phyloP scores from a whole-genome alignment of 2,113 vertebrate genomes.

The Aix galericulata region DNA sequence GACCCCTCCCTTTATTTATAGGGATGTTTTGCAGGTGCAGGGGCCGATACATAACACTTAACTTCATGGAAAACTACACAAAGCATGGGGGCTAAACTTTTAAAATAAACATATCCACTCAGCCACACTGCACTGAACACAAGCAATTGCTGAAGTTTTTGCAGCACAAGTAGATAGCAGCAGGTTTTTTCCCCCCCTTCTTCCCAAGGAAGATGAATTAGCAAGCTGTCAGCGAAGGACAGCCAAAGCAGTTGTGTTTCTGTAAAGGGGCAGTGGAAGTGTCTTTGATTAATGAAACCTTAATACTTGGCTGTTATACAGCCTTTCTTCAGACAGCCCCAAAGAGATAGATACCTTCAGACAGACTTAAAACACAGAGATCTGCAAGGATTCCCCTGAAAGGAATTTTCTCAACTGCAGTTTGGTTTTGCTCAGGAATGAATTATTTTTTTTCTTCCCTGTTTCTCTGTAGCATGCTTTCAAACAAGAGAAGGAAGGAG shows the following conservation, averaged over 20 bases:
- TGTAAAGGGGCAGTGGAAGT: conserved; percentile 95
- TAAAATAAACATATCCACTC: neutral
- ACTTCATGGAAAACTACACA: neutral
- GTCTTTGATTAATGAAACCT: conserved; percentile 96
- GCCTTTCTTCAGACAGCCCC: conserved; percentile 77
- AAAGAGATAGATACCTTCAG: conserved; percentile 54
- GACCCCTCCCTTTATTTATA: no score
- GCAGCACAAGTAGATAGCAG: neutral
- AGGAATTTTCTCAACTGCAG: neutral
- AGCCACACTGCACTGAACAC: neutral
- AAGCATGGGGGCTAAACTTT: rapidly evolving
- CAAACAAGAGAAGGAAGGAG: neutral
- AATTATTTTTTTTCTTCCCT: neutral
- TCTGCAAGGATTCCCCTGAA: neutral
- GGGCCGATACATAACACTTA: rapidly evolving
- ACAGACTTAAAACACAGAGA: neutral
- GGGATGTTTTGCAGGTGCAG: neutral
- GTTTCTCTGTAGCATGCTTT: neutral
- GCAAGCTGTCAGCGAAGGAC: conserved; percentile 88
- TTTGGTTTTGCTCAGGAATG: neutral
- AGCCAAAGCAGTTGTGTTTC: conserved; percentile 88
- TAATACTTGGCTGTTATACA: conserved; percentile 81
- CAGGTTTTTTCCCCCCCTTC: neutral
- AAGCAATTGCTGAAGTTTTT: neutral
- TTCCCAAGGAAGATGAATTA: conserved; percentile 86